Percentiles rank a stretch among this genome's conserved stretches.
These are phyloP conservation scores for Valencia hispanica DNA, from an alignment of 2,797 vertebrate species.

Conservation along the genomic window DNA sequence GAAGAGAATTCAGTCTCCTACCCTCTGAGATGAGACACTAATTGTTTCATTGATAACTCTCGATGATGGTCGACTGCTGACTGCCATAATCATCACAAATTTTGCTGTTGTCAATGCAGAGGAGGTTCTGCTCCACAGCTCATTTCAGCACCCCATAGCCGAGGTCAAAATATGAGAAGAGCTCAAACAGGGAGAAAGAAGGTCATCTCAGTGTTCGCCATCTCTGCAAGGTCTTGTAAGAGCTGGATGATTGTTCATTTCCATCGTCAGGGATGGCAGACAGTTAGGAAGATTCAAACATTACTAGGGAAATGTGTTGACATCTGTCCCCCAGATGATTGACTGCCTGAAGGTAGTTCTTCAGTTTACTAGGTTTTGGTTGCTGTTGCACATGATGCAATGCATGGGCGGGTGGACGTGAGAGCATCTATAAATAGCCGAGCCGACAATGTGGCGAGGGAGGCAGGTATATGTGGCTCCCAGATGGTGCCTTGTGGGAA, in stretches of 20 bases:
- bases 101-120: constrained; percentile 8
- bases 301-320: constrained; percentile 55
- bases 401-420: constrained; percentile 53
- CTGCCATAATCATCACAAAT: constrained; percentile 39
- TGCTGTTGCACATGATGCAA: constrained; percentile 66
- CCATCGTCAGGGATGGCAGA: constrained; percentile 47
- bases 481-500: constrained; percentile 79
- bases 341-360: constrained; percentile 60
- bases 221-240: constrained; percentile 49
- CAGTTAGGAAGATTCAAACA: constrained; percentile 56
- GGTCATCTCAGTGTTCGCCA: constrained; percentile 41
- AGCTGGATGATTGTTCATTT: constrained; percentile 51
- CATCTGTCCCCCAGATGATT: constrained; percentile 67
- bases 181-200: constrained; percentile 62
- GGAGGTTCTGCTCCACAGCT: constrained; percentile 16
- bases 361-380: constrained; percentile 59
- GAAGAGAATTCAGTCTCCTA: constrained; percentile 49
- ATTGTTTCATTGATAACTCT: constrained; percentile 69
- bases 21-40: constrained; percentile 54
- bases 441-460: constrained; percentile 53
- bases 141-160: constrained; percentile 25
- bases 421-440: constrained; percentile 68
- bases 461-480: constrained; percentile 74
- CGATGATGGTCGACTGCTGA: constrained; percentile 39
- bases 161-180: constrained; percentile 52